Percentiles rank a stretch among this genome's conserved stretches.
Conservation (phyloP, 2,888 invertebrate genomes). For the Melinaea menophilus region DNA sequence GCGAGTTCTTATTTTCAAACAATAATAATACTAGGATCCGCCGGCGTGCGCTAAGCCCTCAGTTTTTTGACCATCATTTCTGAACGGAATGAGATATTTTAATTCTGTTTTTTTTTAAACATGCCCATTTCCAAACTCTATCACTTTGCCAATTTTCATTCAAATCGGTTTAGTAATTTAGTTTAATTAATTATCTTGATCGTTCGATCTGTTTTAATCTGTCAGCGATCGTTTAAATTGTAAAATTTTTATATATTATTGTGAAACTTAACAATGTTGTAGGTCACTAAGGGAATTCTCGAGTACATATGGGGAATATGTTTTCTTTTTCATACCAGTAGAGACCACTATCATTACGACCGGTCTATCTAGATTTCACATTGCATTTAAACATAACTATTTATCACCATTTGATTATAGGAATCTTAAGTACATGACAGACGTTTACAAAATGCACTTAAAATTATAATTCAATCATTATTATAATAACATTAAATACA, state of each 20-base stretch:
- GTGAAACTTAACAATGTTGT: conserved; percentile 3
- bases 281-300: conserved; percentile 17
- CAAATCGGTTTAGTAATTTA: too few relatives aligned
- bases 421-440: conserved; percentile 10
- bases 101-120: too few relatives aligned
- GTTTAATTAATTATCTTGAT: too few relatives aligned
- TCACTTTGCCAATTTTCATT: too few relatives aligned
- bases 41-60: too few relatives aligned
- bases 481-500: too few relatives aligned
- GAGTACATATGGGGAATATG: conserved; percentile 22
- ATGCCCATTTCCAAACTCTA: too few relatives aligned
- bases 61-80: too few relatives aligned
- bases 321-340: conserved; percentile 28
- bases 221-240: background rate
- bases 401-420: conserved; percentile 28
- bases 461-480: too few relatives aligned
- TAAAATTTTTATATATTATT: background rate
- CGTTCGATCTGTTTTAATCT: background rate
- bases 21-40: too few relatives aligned
- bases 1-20: too few relatives aligned
- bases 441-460: background rate
- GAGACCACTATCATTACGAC: conserved; percentile 41
- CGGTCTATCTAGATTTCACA: conserved; percentile 59
- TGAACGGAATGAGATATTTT: too few relatives aligned
- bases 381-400: conserved; percentile 32